These are phyloP conservation scores for Mesodorylaimus sp. DNA, from an alignment of 2,888 invertebrate genomes.

Conservation along the genomic window DNA sequence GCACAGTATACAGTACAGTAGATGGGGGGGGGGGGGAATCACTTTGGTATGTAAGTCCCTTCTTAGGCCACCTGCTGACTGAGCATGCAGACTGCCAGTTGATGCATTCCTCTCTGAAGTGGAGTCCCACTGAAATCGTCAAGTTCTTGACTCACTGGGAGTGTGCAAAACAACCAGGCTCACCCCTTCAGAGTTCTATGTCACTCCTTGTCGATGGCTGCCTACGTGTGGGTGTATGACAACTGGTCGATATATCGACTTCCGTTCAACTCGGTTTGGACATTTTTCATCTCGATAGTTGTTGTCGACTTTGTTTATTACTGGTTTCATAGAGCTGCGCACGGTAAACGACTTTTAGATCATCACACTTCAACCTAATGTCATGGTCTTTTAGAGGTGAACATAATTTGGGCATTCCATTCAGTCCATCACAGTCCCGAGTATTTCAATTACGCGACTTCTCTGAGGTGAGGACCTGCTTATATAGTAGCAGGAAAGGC, in stretches of 20 bases:
- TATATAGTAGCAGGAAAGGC: constrained; percentile 59
- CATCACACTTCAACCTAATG: no score
- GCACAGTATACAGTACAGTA: no score
- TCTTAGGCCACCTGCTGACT: no score
- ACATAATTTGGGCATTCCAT: constrained; percentile 69
- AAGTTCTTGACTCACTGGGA: constrained; percentile 8
- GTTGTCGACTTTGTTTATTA: constrained; percentile 72
- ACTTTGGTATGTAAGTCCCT: no score
- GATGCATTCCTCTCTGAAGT: no score
- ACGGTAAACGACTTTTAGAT: constrained; percentile 48
- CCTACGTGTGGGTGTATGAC: constrained; percentile 49
- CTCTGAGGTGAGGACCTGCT: constrained; percentile 57
- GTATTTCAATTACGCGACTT: constrained; percentile 67
- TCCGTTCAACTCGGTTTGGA: constrained; percentile 55
- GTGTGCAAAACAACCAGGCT: no score
- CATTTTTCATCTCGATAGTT: constrained; percentile 61
- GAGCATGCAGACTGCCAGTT: no score
- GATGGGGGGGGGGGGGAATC: no score
- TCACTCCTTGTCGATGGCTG: no score
- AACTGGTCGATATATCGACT: constrained; percentile 50
- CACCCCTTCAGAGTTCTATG: no score
- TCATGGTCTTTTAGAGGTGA: constrained; percentile 56
- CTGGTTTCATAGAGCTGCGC: constrained; percentile 71
- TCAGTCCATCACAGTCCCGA: constrained; percentile 78
- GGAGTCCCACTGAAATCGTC: no score